Evolutionary conservation across 2,113 vertebrate species (phyloP), one percentile per base, ranked within the genome.

Genomic region (Saimiri boliviensis): DNA sequence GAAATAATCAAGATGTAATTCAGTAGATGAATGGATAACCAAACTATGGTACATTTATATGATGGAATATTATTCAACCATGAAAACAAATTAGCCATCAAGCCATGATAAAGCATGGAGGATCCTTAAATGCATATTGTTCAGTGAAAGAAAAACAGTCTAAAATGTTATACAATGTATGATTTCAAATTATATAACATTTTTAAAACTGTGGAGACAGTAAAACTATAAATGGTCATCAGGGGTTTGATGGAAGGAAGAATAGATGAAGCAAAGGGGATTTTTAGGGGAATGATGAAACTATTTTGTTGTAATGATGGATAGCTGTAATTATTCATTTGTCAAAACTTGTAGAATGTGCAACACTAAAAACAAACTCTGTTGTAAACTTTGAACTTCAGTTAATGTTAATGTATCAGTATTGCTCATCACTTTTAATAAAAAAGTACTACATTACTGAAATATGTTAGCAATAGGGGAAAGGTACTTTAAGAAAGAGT

Each of bases 201-300:
- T 80, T 16, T 87, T 20, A 84, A 87, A 92, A 63, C 14, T 25
- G 17, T 20, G 58, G 14, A 73, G 45, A 63, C 5, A 8, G 0
- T 56, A 7, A 76, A 70, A 74, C 37, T 3, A 70, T 60, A 25
- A 73, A 5, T 68, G 47, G 2, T 88, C 58, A 10, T 20, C n/a
- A 83, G 27, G 4, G 19, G 2, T 60, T 49, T 95, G 70, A 56
- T 54, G 20, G 17, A 35, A 86, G 19, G 58, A 49, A 63, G 11
- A 27, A 35, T 3, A 45, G 17, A 1, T 86, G 37, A 42, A 56
- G 16, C 2, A 60, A 3, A 10, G 12, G n/a, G 3, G 1, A n/a
- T 60, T 79, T 93, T 60, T n/a, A 73, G 27, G 19, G n/a, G 35
- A 6, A 71, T 17, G 4, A 68, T 21, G 6, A 49, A 40, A 56